Evolutionary conservation across 2,113 vertebrate genomes (phyloP).

Genomic region (Galeopterus variegatus): DNA sequence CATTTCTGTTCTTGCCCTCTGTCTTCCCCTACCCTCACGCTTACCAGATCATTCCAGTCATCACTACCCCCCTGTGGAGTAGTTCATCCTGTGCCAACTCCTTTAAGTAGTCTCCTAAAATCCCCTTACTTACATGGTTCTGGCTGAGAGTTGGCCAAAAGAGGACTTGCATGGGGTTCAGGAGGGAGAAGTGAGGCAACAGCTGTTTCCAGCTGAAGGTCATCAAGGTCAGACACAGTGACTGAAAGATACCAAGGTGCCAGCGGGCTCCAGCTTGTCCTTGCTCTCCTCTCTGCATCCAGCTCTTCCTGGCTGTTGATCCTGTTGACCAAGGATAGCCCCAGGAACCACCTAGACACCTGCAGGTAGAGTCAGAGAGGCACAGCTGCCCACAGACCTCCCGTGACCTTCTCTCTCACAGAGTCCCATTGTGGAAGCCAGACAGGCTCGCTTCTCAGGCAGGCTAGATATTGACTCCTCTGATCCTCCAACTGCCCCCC

Average conservation of each 20-base stretch:
- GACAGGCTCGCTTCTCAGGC: neutral
- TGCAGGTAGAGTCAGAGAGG: fast-evolving
- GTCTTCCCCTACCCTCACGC: neutral
- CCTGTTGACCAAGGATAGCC: neutral
- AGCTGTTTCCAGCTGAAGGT: neutral
- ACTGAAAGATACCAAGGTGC: neutral
- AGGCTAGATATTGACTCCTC: neutral
- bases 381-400: neutral
- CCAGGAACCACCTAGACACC: neutral
- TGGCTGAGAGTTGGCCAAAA: neutral
- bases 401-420: neutral
- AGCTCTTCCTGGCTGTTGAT: neutral
- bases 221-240: neutral
- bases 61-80: neutral
- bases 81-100: neutral
- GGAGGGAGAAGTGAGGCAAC: neutral
- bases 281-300: neutral
- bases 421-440: neutral
- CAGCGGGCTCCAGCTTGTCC: neutral
- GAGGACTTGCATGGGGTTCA: neutral
- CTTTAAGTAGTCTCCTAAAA: neutral
- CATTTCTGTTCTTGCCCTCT: neutral
- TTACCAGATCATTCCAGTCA: neutral
- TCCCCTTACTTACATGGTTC: neutral
- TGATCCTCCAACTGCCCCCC: neutral